These are phyloP conservation scores for Antheraea assamensis DNA, from an alignment of 2,888 invertebrate species.

Conservation along the genomic window DNA sequence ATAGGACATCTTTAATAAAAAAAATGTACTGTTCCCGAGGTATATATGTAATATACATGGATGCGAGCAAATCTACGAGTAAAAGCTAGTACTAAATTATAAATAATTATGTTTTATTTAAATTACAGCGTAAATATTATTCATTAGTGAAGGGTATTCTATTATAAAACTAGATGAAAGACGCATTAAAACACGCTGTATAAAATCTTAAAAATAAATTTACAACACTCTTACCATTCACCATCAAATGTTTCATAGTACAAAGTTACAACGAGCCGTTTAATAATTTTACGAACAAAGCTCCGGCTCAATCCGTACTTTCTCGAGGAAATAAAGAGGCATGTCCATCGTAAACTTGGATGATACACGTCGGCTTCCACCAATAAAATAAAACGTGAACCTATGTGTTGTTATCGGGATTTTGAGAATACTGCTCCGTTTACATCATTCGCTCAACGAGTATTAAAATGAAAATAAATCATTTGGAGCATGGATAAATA, in stretches of 20 bases:
- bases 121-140: too few species aligned
- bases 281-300: slow-evolving; percentile 12
- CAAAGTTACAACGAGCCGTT: slow-evolving; percentile 10
- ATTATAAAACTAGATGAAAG: too few species aligned
- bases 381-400: slow-evolving; percentile 65
- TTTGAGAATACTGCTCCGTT: slow-evolving; percentile 41
- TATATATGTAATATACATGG: too few species aligned
- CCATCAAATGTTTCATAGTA: background rate
- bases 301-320: slow-evolving; percentile 27
- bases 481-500: slow-evolving; percentile 16
- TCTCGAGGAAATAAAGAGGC: slow-evolving; percentile 62
- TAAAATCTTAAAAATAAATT: background rate
- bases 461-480: slow-evolving; percentile 14
- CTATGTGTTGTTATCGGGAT: slow-evolving; percentile 57
- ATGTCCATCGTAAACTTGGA: slow-evolving; percentile 68
- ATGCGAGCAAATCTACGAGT: too few species aligned
- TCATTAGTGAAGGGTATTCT: too few species aligned
- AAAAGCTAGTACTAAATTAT: too few species aligned
- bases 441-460: slow-evolving; percentile 19
- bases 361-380: slow-evolving; percentile 65
- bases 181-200: too few species aligned
- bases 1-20: too few species aligned
- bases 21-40: too few species aligned
- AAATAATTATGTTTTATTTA: too few species aligned
- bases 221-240: background rate